Evolutionary conservation across 2,113 vertebrate genomes (phyloP), one percentile per base, ranked within the genome.

Genomic region (Ranitomeya imitator): DNA sequence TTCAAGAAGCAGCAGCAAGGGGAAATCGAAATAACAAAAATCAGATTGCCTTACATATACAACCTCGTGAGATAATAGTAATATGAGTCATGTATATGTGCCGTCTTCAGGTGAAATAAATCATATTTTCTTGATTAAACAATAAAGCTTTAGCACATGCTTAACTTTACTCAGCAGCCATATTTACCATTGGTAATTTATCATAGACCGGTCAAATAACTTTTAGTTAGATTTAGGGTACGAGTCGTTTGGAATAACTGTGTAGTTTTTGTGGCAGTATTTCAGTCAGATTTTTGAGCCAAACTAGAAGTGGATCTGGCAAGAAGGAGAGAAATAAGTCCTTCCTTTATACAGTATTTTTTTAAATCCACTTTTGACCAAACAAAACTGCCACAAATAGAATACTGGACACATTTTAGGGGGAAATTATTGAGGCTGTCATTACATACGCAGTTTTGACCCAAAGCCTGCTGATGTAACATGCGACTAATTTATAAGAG

Each of bases 21-120:
- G 60, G 61, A 54, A 83, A 69, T 67, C 45, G 26, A 19, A 69
- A 83, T 51, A 83, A 67, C 19, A 52, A 83, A 71, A 69, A 71
- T 84, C 51, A 26, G 19, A 55, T 31, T 84, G n/a, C 23, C 13
- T 71, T 54, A 71, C 45, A 23, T 7, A 55, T 54, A 67, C 81
- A 54, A 14, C 82, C 51, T 54, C 51, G 51, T 71, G 45, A 84
- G 45, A 84, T 55, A 83, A 52, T 54, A 26, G 11, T 6, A 84
- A 65, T 71, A 84, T 67, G 82, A 84, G 31, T 67, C 61, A 83
- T 31, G 7, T 16, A 23, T 1, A 26, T 23, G 45, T 69, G 45
- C 51, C 54, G 10, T 54, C 19, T 69, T 67, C 16, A 69, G 26
- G 4, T 65, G 31, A 65, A 51, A 52, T 83, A 81, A 81, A 81